phyloP scores from a whole-genome alignment of 1,140 invertebrate genomes.

The Pinna nobilis region DNA sequence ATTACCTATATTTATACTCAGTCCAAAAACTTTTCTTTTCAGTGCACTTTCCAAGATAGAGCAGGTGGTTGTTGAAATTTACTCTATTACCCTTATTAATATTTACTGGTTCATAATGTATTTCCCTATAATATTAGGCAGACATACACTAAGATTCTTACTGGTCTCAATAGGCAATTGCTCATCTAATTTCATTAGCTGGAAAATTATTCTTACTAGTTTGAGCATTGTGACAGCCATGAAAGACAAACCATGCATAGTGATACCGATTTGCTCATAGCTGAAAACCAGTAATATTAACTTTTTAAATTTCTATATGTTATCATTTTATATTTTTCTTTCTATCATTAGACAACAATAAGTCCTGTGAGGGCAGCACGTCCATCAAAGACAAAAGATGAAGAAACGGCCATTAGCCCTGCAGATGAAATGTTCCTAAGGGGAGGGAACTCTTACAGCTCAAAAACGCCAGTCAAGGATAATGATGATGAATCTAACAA shows the following conservation, averaged over 20 bases:
- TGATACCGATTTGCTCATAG: neutral
- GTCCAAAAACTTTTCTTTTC: too few species aligned
- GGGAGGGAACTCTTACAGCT: slow-evolving; percentile 35
- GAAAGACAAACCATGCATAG: neutral
- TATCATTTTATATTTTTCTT: too few species aligned
- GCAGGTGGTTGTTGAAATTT: too few species aligned
- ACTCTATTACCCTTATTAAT: too few species aligned
- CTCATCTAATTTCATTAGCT: neutral
- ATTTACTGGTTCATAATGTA: too few species aligned
- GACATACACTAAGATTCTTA: too few species aligned
- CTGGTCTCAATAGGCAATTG: neutral
- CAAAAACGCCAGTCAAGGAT: slow-evolving; percentile 4
- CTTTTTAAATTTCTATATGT: too few species aligned
- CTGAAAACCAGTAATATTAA: too few species aligned
- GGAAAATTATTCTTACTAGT: neutral
- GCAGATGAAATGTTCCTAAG: slow-evolving; percentile 53
- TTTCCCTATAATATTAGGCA: too few species aligned
- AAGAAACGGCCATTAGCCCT: slow-evolving; percentile 18
- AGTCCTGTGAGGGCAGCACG: slow-evolving; percentile 27
- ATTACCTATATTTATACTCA: too few species aligned
- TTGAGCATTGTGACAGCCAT: neutral
- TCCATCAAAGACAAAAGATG: neutral
- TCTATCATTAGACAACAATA: slow-evolving; percentile 30
- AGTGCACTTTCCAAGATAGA: too few species aligned
- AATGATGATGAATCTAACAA: slow-evolving; percentile 36